Percentiles rank a stretch among this genome's conserved stretches.
Conservation (phyloP, 2,888 invertebrate species). For the Cancer borealis region DNA sequence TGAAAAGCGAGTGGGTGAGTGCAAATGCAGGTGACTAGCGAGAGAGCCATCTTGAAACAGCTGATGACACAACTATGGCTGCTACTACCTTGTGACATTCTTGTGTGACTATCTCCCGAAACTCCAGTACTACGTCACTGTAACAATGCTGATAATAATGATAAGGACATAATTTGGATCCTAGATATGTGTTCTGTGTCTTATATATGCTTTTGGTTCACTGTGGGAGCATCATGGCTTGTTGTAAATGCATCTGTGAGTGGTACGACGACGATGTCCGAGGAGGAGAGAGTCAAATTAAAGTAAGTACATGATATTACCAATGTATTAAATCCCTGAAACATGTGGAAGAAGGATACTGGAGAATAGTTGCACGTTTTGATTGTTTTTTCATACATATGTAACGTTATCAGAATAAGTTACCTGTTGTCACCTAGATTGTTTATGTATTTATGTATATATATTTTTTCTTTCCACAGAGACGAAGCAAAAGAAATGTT, state of each 20-base stretch:
- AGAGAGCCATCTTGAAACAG: slow-evolving; percentile 46
- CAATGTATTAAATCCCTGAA: too few species aligned
- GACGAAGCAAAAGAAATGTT: slow-evolving; percentile 97
- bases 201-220: slow-evolving; percentile 60
- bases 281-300: slow-evolving; percentile 63
- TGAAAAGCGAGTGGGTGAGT: background rate
- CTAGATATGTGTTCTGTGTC: slow-evolving; percentile 66
- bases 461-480: slow-evolving; percentile 82
- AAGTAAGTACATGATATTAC: slow-evolving; percentile 54
- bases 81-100: slow-evolving; percentile 53
- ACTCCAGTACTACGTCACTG: slow-evolving; percentile 47
- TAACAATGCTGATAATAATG: slow-evolving; percentile 64
- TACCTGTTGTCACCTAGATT: background rate
- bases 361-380: too few species aligned
- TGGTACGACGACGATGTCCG: slow-evolving; percentile 51
- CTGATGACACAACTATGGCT: slow-evolving; percentile 71
- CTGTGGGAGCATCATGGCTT: slow-evolving; percentile 64
- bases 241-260: slow-evolving; percentile 50
- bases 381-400: background rate
- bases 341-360: too few species aligned
- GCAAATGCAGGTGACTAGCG: background rate
- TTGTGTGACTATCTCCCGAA: slow-evolving; percentile 56
- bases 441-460: background rate
- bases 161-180: slow-evolving; percentile 63
- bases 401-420: background rate